Base-by-base conservation (phyloP, 2,888 invertebrate genomes). In the Anticlea derivata region DNA sequence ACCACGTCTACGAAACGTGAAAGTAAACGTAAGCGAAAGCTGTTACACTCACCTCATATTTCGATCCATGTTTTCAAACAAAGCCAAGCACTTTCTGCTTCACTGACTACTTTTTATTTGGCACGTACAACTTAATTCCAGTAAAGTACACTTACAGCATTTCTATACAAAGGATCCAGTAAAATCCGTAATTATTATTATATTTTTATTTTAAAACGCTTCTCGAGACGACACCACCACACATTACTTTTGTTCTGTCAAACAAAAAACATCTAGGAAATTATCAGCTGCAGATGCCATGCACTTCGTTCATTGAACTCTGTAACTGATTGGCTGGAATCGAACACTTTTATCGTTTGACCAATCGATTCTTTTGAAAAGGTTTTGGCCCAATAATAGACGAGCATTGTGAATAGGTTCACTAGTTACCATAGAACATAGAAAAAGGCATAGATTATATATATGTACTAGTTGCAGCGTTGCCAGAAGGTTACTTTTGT, bases 41-140 rank as follows among this genome's bases (percentile, higher is more conserved):
- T 65, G 68, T 17, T 50, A 12, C 22, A 39, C 86, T 80, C 72
- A 87, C 90, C 90, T 89, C 86, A 88, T 84, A 85, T 80, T 88
- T 69, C 87, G 84, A 69, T 87, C 87, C 86, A 87, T 87, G 60
- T 73, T 82, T 70, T 62, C 55, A 68, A 70, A 66, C 65, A 70
- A 65, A 63, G 56, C 51, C 44, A 38, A 55, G 50, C 37, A 44
- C 45, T 39, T 53, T 37, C 31, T 40, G 57, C 30, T 55, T 45
- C 24, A 40, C 53, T 60, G 39, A 47, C 57, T 58, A 45, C 53
- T 58, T 45, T 55, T 20, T 34, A 3, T 24, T 52, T 30, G 39
- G 60, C 68, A 70, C 41, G 60, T 66, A 66, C 56, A 68, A 65
- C 67, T 73, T 71, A 59, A 54, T 62, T 76, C 74, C 45, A 48